phyloP scores from a whole-genome alignment of 1,140 invertebrate species.

The Lepidurus apus region DNA sequence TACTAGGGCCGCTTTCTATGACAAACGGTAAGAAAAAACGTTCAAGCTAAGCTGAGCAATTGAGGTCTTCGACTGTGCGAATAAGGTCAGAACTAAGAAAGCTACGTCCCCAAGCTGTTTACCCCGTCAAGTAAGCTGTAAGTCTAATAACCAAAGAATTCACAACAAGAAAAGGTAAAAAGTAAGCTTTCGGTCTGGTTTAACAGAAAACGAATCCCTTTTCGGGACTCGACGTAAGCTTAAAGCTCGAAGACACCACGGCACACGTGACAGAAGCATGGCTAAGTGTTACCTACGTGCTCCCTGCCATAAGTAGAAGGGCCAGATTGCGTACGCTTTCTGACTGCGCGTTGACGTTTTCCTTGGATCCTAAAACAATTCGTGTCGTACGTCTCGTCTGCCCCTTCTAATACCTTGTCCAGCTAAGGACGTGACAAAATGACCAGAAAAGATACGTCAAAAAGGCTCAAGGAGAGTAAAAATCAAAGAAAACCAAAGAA shows the following conservation, averaged over 20 bases:
- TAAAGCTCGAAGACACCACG: background rate
- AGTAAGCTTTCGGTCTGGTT: background rate
- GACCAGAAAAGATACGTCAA: background rate
- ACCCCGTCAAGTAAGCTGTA: background rate
- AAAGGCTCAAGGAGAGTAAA: background rate
- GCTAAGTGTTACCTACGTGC: background rate
- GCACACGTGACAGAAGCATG: background rate
- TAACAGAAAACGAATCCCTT: background rate
- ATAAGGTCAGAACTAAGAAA: background rate
- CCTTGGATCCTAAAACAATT: slow-evolving; percentile 15
- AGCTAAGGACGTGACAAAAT: background rate
- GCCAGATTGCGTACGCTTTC: slow-evolving; percentile 12
- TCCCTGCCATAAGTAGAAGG: slow-evolving; percentile 2
- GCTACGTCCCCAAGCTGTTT: background rate
- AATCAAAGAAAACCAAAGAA: background rate
- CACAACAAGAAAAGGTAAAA: background rate
- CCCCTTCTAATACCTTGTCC: slow-evolving; percentile 11
- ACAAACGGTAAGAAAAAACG: background rate
- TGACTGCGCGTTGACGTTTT: background rate
- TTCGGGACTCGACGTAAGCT: background rate
- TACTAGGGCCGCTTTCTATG: background rate
- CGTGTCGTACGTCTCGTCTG: slow-evolving; percentile 16
- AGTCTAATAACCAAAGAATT: background rate
- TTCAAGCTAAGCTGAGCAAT: background rate
- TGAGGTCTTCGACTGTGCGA: background rate